These are phyloP conservation scores for Anolis carolinensis DNA, from an alignment of 2,113 vertebrate genomes.

Conservation along the genomic window DNA sequence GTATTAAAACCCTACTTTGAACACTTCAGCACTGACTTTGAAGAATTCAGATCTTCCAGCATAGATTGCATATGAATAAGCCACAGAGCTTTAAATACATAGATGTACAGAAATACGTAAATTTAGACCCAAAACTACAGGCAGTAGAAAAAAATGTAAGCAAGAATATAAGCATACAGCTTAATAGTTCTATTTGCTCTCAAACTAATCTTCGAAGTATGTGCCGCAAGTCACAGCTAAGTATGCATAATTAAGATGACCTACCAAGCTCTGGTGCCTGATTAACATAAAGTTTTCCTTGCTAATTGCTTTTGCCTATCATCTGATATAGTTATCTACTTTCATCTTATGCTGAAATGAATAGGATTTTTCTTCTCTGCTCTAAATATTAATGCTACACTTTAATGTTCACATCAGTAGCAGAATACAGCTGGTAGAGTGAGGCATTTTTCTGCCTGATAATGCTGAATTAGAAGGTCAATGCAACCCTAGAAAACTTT, in stretches of 20 bases:
- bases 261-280: slow-evolving; percentile 79
- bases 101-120: slow-evolving; percentile 16
- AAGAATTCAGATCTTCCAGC: fast-evolving
- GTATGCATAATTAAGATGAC: slow-evolving; percentile 83
- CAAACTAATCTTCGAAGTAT: slow-evolving; percentile 73
- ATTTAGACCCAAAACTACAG: slow-evolving; percentile 36
- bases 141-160: slow-evolving; percentile 56
- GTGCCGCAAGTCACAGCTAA: slow-evolving; percentile 78
- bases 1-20: fast-evolving
- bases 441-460: slow-evolving; percentile 29
- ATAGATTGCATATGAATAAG: background rate
- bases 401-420: slow-evolving; percentile 51
- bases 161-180: slow-evolving; percentile 27
- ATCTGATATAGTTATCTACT: slow-evolving; percentile 75
- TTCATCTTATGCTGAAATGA: slow-evolving; percentile 72
- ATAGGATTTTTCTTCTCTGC: slow-evolving; percentile 45
- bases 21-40: background rate
- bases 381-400: slow-evolving; percentile 60
- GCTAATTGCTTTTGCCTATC: slow-evolving; percentile 83
- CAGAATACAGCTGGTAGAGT: slow-evolving; percentile 26
- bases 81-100: background rate
- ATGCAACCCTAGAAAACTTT: slow-evolving; percentile 40
- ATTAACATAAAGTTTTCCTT: slow-evolving; percentile 81
- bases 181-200: slow-evolving; percentile 70
- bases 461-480: slow-evolving; percentile 29